These are phyloP conservation scores for Bhutanitis thaidina DNA, from an alignment of 2,888 invertebrate genomes.

Conservation along the genomic window DNA sequence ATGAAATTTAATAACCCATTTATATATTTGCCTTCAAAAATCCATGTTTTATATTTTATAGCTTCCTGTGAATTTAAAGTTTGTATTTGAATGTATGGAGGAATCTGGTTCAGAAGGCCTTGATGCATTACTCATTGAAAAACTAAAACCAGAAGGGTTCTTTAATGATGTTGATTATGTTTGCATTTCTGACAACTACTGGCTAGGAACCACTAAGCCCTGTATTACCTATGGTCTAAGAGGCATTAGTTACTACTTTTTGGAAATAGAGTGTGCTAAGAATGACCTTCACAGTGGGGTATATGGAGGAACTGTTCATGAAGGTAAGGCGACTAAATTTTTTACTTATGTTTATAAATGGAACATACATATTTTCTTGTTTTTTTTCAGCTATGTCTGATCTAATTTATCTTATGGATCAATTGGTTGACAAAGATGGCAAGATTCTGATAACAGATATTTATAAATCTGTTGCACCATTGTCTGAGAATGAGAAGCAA, in stretches of 20 bases:
- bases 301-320: conserved; percentile 94
- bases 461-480: conserved; percentile 88
- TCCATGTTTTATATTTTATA: too few species aligned
- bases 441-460: conserved; percentile 91
- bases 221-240: conserved; percentile 98
- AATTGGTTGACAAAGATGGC: conserved; percentile 92
- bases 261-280: conserved; percentile 92
- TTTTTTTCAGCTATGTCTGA: conserved; percentile 88
- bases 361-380: background rate
- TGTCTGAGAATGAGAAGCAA: conserved; percentile 84
- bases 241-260: conserved; percentile 94
- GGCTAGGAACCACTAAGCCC: conserved; percentile 98
- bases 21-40: too few species aligned
- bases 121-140: conserved; percentile 86
- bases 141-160: conserved; percentile 83
- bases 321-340: conserved; percentile 81
- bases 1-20: too few species aligned
- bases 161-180: conserved; percentile 93
- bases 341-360: too few species aligned
- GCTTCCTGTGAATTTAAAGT: conserved; percentile 89
- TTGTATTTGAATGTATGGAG: conserved; percentile 99
- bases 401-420: conserved; percentile 90
- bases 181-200: conserved; percentile 99
- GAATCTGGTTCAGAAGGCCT: conserved; percentile 98
- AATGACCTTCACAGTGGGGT: conserved; percentile 98